phyloP scores from a whole-genome alignment of 2,797 vertebrate species.

The Urophycis tenuis region DNA sequence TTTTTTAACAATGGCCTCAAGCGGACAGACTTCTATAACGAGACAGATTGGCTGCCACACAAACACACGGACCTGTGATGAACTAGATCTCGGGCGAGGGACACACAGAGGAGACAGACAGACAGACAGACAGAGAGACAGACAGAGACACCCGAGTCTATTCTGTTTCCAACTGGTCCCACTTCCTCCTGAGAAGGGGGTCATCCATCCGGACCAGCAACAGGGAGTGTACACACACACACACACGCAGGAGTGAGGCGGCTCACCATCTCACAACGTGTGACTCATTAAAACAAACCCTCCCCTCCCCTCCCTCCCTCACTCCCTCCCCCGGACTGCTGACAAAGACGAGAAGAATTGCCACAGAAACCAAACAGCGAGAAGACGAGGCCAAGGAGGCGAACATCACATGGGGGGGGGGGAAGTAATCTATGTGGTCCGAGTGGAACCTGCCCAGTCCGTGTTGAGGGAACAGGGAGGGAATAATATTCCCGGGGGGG shows the following conservation, averaged over 20 bases:
- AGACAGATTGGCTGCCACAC: background rate
- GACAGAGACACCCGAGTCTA: slow-evolving; percentile 12
- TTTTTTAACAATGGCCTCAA: background rate
- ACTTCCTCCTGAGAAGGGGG: slow-evolving; percentile 49
- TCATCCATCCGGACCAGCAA: background rate
- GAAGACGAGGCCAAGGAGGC: slow-evolving; percentile 24
- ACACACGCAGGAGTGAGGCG: slow-evolving; percentile 36
- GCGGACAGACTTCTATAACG: background rate
- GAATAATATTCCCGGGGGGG: too few species aligned
- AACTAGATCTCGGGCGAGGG: slow-evolving; percentile 35
- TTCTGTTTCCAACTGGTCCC: slow-evolving; percentile 52
- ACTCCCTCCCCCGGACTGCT: background rate
- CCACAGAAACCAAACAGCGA: background rate
- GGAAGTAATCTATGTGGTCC: too few species aligned
- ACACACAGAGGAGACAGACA: slow-evolving; percentile 26
- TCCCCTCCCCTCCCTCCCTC: background rate
- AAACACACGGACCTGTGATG: background rate
- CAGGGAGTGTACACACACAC: slow-evolving; percentile 17
- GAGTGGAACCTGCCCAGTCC: too few species aligned
- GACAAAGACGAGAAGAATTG: background rate
- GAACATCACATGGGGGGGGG: too few species aligned
- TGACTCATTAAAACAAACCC: slow-evolving; percentile 20
- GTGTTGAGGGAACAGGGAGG: too few species aligned
- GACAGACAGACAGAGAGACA: slow-evolving; percentile 9
- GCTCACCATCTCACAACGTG: slow-evolving; percentile 26